phyloP scores from a whole-genome alignment of 2,888 invertebrate genomes.

The Dicycla oo region DNA sequence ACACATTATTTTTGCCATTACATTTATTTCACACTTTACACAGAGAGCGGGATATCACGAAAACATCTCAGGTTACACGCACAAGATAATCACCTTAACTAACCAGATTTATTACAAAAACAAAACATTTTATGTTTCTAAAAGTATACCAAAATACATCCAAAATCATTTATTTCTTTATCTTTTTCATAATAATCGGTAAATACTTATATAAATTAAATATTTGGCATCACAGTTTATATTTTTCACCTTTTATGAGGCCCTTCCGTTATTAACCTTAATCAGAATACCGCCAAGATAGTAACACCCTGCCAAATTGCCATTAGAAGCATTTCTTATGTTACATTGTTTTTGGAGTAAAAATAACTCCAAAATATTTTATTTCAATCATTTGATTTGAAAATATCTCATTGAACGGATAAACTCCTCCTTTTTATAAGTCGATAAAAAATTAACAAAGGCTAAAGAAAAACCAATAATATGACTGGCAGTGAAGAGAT shows the following conservation, averaged over 20 bases:
- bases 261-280: neutral
- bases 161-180: constrained; percentile 29
- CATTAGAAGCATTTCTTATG: constrained; percentile 3
- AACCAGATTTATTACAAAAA: constrained; percentile 47
- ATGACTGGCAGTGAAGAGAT: constrained; percentile 2
- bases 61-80: constrained; percentile 35
- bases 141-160: constrained; percentile 47
- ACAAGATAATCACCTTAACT: constrained; percentile 31
- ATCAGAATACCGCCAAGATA: neutral
- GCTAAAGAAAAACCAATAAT: neutral
- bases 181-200: constrained; percentile 13
- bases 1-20: constrained; percentile 24
- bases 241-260: constrained; percentile 10
- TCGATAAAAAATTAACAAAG: neutral
- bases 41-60: constrained; percentile 29
- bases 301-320: constrained; percentile 15
- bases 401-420: neutral
- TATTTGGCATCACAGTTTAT: constrained; percentile 43
- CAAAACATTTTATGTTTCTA: constrained; percentile 41
- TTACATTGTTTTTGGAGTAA: constrained; percentile 6
- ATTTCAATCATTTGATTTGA: neutral
- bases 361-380: constrained; percentile 13
- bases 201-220: constrained; percentile 32
- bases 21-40: constrained; percentile 43
- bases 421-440: neutral